Percentiles rank a stretch among this genome's conserved stretches.
These are phyloP conservation scores for Aphidius colemani DNA, from an alignment of 2,888 invertebrate species.

Conservation along the genomic window DNA sequence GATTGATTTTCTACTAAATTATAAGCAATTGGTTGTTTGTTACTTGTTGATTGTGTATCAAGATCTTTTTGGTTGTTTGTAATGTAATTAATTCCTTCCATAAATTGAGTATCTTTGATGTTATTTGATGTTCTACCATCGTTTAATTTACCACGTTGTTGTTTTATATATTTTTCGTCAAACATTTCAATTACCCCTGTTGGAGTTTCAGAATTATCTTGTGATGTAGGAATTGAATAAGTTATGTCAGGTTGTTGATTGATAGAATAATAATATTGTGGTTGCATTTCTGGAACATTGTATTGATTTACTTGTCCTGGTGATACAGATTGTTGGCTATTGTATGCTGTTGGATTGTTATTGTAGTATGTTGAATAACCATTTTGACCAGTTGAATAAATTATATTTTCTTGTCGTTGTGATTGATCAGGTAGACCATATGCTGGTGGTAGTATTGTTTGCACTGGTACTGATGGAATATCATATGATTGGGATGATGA, in stretches of 20 bases:
- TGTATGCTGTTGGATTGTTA: conserved; percentile 16
- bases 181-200: conserved; percentile 36
- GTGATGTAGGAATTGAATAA: no score
- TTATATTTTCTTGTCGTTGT: no score
- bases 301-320: no score
- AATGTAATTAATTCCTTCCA: conserved; percentile 51
- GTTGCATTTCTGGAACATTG: background rate
- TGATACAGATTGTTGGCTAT: no score
- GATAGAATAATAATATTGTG: conserved; percentile 23
- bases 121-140: no score
- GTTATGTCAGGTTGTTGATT: no score
- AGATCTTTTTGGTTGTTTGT: conserved; percentile 43
- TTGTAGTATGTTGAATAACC: conserved; percentile 34
- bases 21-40: conserved; percentile 42
- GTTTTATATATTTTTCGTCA: conserved; percentile 9
- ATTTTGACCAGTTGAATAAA: conserved; percentile 8
- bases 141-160: background rate
- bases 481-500: no score
- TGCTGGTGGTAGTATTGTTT: background rate
- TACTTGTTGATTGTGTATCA: conserved; percentile 47
- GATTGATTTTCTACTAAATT: conserved; percentile 44
- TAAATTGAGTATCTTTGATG: conserved; percentile 39
- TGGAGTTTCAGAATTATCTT: background rate
- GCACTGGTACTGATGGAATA: background rate
- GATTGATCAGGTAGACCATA: conserved; percentile 1